These are phyloP conservation scores for Steatocranus sp. DNA, from an alignment of 2,797 vertebrate genomes.

Conservation along the genomic window DNA sequence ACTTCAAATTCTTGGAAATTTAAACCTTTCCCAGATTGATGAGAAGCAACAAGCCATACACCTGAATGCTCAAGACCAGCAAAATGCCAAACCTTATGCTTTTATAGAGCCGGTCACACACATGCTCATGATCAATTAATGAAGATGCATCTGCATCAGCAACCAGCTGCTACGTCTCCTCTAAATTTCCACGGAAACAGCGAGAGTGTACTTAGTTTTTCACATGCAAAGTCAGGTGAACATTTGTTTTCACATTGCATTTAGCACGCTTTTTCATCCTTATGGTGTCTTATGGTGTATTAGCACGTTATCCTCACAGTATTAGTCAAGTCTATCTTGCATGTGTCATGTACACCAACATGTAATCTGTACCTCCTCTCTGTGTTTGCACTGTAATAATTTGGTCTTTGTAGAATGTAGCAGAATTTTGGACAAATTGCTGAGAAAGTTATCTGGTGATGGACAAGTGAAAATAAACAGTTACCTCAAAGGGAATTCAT, in stretches of 20 bases:
- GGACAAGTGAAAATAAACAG: conserved; percentile 25
- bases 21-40: background rate
- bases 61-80: background rate
- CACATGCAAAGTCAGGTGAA: background rate
- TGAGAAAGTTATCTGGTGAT: conserved; percentile 1
- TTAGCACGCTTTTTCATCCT: accelerated
- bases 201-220: background rate
- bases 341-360: background rate
- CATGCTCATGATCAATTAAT: background rate
- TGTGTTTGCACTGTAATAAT: background rate
- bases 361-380: background rate
- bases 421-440: background rate
- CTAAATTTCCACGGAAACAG: background rate
- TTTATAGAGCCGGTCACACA: background rate
- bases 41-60: background rate
- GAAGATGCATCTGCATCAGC: background rate
- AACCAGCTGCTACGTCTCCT: background rate
- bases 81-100: background rate
- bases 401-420: background rate
- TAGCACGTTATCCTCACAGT: background rate
- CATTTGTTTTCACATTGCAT: background rate
- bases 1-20: background rate
- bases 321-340: background rate
- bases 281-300: background rate
- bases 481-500: background rate